These are phyloP conservation scores for Drosophila pseudoobscura DNA, from an alignment of 1,140 invertebrate genomes.

Conservation along the genomic window DNA sequence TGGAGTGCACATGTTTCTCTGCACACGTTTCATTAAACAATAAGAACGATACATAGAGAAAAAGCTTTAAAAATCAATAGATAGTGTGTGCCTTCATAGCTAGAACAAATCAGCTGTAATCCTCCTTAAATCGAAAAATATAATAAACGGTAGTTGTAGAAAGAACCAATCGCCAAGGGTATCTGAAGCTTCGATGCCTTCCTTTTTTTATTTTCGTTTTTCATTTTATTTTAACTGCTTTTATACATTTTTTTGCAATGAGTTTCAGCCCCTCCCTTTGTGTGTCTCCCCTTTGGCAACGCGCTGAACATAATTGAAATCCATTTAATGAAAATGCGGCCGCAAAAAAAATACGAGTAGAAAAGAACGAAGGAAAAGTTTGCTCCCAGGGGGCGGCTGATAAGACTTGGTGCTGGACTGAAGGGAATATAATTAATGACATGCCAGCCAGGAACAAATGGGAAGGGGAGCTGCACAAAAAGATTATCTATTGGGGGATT, in stretches of 20 bases:
- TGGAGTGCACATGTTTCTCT: no score
- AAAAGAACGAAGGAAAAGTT: slow-evolving; percentile 20
- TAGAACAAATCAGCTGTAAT: no score
- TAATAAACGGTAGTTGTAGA: no score
- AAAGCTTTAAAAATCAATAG: no score
- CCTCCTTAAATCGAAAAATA: no score
- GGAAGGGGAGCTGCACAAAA: slow-evolving; percentile 52
- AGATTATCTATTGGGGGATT: slow-evolving; percentile 79
- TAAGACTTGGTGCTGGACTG: slow-evolving; percentile 32
- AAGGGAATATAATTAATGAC: slow-evolving; percentile 66
- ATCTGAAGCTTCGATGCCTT: slow-evolving; percentile 14
- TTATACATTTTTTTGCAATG: slow-evolving; percentile 73
- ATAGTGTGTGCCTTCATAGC: no score
- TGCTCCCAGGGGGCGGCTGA: slow-evolving; percentile 19
- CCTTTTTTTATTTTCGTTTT: slow-evolving; percentile 7
- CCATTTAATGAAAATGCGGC: slow-evolving; percentile 79
- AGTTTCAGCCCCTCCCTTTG: slow-evolving; percentile 25
- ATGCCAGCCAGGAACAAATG: slow-evolving; percentile 22
- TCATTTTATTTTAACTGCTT: slow-evolving; percentile 58
- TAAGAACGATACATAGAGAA: no score
- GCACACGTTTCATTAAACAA: no score
- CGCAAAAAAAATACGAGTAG: slow-evolving; percentile 50
- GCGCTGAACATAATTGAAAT: slow-evolving; percentile 75
- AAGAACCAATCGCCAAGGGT: no score
- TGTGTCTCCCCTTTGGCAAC: slow-evolving; percentile 3